Evolutionary conservation across 2,797 vertebrate species (phyloP).

Genomic region (Fringilla coelebs): DNA sequence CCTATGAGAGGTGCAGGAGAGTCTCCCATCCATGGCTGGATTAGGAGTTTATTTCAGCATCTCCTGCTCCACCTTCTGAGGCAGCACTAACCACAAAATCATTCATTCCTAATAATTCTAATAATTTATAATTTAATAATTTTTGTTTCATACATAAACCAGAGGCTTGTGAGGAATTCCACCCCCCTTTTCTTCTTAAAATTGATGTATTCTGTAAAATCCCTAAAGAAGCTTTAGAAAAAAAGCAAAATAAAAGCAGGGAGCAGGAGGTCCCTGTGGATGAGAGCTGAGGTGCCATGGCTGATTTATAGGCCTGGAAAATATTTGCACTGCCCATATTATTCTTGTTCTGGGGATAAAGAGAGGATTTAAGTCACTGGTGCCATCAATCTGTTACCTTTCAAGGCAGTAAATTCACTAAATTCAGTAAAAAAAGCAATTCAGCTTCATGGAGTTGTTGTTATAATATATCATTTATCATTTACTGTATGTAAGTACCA

Average conservation of each 20-base stretch:
- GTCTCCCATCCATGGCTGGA: not conserved
- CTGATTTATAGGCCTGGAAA: conserved; percentile 37
- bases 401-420: conserved; percentile 65
- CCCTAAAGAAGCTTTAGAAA: not conserved
- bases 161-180: not conserved
- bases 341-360: conserved; percentile 57
- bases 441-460: conserved; percentile 57
- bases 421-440: conserved; percentile 60
- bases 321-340: conserved; percentile 2
- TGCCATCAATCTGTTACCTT: conserved; percentile 70
- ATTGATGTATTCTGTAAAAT: not conserved
- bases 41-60: not conserved
- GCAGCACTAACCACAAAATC: not conserved
- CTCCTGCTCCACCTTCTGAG: not conserved
- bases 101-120: not conserved
- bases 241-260: not conserved
- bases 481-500: conserved; percentile 68
- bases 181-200: not conserved
- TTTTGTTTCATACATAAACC: not conserved
- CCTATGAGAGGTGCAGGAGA: not conserved
- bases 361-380: conserved; percentile 53
- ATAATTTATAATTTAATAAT: not conserved
- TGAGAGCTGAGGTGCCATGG: not conserved
- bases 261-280: not conserved
- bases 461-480: conserved; percentile 69